Percentiles rank a stretch among this genome's conserved stretches.
Evolutionary conservation across 2,797 vertebrate species (phyloP).

Genomic region (Urosaurus nigricauda): DNA sequence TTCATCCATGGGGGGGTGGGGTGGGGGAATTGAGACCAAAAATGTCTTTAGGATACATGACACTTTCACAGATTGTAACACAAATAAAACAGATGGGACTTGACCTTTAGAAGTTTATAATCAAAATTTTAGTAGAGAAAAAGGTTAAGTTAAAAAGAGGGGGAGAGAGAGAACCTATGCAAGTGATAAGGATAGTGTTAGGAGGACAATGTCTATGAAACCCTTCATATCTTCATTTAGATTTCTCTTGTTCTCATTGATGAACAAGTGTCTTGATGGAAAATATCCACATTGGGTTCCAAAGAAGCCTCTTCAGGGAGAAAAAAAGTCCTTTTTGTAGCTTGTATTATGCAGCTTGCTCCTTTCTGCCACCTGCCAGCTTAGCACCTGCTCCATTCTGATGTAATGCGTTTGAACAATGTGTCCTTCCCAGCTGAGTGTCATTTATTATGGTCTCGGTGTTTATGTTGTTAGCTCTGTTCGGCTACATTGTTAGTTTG

Average conservation of each 20-base stretch:
- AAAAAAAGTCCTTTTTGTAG: conserved; percentile 15
- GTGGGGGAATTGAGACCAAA: neutral
- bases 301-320: conserved; percentile 10
- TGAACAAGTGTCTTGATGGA: neutral
- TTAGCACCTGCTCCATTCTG: conserved; percentile 38
- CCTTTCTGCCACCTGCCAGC: conserved; percentile 37
- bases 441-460: neutral
- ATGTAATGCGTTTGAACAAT: conserved; percentile 42
- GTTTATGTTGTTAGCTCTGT: conserved; percentile 1
- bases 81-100: neutral
- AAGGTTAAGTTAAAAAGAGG: neutral
- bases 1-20: neutral
- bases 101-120: neutral
- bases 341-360: conserved; percentile 20
- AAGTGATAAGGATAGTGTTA: neutral
- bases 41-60: neutral
- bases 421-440: conserved; percentile 22
- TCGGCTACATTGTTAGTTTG: neutral
- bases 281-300: neutral
- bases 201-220: neutral
- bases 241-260: neutral
- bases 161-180: neutral
- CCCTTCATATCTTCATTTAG: neutral
- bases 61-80: neutral
- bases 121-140: neutral